Evolutionary conservation across 2,797 vertebrate species (phyloP).

Genomic region (Eulemur mongoz): DNA sequence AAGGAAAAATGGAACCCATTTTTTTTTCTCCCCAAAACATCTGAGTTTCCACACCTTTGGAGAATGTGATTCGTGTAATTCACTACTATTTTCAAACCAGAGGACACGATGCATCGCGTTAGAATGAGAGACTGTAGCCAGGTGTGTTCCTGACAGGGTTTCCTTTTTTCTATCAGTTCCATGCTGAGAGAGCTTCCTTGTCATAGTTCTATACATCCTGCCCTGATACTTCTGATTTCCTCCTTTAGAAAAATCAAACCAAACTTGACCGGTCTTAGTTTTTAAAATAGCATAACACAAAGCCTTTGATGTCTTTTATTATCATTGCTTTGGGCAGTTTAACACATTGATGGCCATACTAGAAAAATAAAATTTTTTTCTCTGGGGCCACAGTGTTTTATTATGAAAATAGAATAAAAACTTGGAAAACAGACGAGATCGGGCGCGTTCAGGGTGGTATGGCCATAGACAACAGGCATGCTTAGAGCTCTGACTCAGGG

Average conservation of each 20-base stretch:
- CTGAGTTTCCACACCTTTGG: not conserved
- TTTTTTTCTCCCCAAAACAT: not conserved
- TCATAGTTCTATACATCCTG: constrained; percentile 33
- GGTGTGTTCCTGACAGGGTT: not conserved
- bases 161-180: constrained; percentile 1
- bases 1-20: not conserved
- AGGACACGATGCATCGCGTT: not conserved
- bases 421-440: no score
- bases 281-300: constrained; percentile 52
- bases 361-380: no score
- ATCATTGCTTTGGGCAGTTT: not conserved
- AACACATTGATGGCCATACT: no score
- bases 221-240: constrained; percentile 39
- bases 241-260: constrained; percentile 40
- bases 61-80: not conserved
- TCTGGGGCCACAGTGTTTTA: no score
- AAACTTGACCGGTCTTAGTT: not conserved
- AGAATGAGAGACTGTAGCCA: not conserved
- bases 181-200: not conserved
- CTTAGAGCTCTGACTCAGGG: no score
- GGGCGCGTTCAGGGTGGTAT: no score
- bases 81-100: constrained; percentile 11
- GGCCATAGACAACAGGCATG: no score
- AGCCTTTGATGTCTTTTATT: constrained; percentile 48
- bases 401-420: no score